Evolutionary conservation across 2,888 invertebrate genomes (phyloP).

Genomic region (Pinctada fucata): DNA sequence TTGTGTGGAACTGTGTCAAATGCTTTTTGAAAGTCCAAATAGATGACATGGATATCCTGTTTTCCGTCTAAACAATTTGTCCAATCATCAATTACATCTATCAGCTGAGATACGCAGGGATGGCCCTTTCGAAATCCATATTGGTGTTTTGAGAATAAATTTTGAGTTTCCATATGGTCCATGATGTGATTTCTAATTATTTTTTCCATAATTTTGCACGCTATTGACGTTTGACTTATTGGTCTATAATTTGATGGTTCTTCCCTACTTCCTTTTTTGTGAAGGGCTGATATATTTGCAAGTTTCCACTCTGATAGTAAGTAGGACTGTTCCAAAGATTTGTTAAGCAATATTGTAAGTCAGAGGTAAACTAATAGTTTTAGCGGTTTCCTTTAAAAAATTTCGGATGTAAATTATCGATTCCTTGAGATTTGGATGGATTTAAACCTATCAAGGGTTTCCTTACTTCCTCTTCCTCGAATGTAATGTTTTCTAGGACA

Average conservation of each 20-base stretch:
- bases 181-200: neutral
- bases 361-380: neutral
- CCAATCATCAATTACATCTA: constrained; percentile 1
- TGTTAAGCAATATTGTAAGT: neutral
- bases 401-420: neutral
- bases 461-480: too few species aligned
- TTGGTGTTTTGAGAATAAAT: constrained; percentile 3
- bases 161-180: neutral
- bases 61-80: neutral
- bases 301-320: neutral
- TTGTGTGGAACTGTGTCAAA: constrained; percentile 15
- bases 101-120: neutral
- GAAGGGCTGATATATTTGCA: neutral
- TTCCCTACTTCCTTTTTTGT: neutral
- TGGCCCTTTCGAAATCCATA: neutral
- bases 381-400: neutral
- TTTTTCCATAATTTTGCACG: neutral
- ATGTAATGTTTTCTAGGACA: too few species aligned
- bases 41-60: neutral
- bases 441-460: too few species aligned
- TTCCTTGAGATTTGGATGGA: neutral
- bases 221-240: neutral
- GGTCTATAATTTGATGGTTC: neutral
- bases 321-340: neutral
- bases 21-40: constrained; percentile 4